Base-by-base conservation (phyloP, 1,140 invertebrate genomes). In the Lepidurus packardi region DNA sequence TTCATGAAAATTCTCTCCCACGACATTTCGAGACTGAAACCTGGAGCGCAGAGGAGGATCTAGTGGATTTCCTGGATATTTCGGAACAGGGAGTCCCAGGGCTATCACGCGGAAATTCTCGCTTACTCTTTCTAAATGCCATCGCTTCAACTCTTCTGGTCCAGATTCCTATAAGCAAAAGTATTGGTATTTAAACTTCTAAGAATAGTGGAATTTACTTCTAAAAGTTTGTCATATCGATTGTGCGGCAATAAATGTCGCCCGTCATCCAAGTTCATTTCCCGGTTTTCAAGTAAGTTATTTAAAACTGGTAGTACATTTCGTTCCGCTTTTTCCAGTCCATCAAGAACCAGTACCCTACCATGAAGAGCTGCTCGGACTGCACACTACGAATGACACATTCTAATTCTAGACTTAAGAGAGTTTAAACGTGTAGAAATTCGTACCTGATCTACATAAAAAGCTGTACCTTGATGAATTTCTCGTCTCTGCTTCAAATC, bases 201-300 rank as follows among this genome's bases (percentile, higher is more conserved):
- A 44, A 10, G 5, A 16, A 7, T n/a, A 79, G n/a, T 77, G 5
- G 78, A 21, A 79, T 75, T 82, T 85, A 95, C 95, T 87, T 93
- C 83, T 7, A 96, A 85, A 10, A 99, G 86, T 86, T 95, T 94
- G 83, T 99, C 96, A 84, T 97, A 99, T 86, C 95, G 89, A 3
- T 89, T 84, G 41, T 94, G 90, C 2, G 94, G 90, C 83, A 99
- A 92, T 16, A 99, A 87, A 85, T 98, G 96, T 80, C 96, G 87
- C 1, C 97, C 97, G 89, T 98, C 96, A 87, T 99, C 97, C 73
- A 99, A 86, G 85, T 98, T 94, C 96, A 99, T 98, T 86, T 99
- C 97, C 76, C 97, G 88, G 86, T 99, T 99, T 87, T 99, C 97
- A n/a, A 99, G 85, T 42, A 99, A 88, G 87, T 99, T 99, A 86